Percentiles rank a stretch among this genome's conserved stretches.
Conservation (phyloP, 2,888 invertebrate genomes). For the Hecatera dysodea region DNA sequence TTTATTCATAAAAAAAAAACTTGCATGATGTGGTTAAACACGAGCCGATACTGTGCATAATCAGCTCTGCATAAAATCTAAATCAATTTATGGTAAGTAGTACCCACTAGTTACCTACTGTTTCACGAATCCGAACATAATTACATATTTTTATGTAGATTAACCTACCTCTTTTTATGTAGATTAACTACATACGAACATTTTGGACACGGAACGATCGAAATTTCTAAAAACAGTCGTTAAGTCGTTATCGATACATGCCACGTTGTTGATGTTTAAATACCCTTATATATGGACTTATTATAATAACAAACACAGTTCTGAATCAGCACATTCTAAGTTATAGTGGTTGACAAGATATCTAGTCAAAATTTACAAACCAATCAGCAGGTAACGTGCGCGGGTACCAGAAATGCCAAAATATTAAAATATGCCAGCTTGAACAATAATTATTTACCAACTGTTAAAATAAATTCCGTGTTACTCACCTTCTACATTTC, state of each 20-base stretch:
- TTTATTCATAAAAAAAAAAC: constrained; percentile 4
- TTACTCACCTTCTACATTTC: constrained; percentile 91
- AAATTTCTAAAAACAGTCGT: neutral
- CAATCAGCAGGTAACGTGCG: neutral
- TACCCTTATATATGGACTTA: neutral
- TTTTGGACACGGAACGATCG: neutral
- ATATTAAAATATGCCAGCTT: neutral
- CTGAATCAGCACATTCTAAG: neutral
- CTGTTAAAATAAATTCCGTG: neutral
- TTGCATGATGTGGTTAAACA: constrained; percentile 8
- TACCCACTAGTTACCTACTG: neutral
- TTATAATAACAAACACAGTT: neutral
- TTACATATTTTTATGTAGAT: neutral
- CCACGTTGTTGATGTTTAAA: too few relatives aligned
- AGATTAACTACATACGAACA: neutral
- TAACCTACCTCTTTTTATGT: neutral
- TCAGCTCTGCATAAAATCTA: constrained; percentile 28
- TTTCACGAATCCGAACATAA: neutral
- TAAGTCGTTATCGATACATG: too few relatives aligned
- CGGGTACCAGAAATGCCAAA: neutral
- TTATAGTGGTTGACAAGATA: neutral
- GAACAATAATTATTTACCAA: neutral
- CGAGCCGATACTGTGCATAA: constrained; percentile 2
- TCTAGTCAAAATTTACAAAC: neutral
- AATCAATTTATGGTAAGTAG: neutral